These are phyloP conservation scores for Malurus splendens DNA, from an alignment of 2,797 vertebrate genomes.

Conservation along the genomic window DNA sequence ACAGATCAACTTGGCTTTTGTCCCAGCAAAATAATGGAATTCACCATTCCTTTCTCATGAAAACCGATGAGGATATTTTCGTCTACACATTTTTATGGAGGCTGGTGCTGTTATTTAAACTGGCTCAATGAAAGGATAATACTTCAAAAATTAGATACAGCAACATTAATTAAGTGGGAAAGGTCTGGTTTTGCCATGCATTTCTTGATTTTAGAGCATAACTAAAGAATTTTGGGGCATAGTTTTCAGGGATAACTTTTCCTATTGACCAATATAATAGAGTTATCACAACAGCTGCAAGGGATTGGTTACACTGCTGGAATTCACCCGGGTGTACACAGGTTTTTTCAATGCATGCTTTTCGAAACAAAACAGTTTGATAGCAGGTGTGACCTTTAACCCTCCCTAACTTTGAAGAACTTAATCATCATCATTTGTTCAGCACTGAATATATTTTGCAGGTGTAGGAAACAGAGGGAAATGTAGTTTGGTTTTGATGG, in stretches of 20 bases:
- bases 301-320: conserved; percentile 71
- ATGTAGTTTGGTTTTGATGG: conserved; percentile 26
- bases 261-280: conserved; percentile 60
- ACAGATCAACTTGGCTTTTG: conserved; percentile 10
- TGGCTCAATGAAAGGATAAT: background rate
- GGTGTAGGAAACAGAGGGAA: conserved; percentile 35
- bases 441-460: conserved; percentile 47
- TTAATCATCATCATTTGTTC: conserved; percentile 44
- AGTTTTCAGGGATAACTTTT: conserved; percentile 38
- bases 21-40: conserved; percentile 24
- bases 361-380: conserved; percentile 72
- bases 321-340: conserved; percentile 63
- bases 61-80: background rate
- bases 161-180: conserved; percentile 23
- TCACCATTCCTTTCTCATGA: conserved; percentile 44
- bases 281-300: conserved; percentile 80
- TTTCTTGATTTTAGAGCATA: conserved; percentile 47
- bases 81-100: background rate
- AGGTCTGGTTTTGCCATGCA: background rate
- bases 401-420: conserved; percentile 50
- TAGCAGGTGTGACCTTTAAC: conserved; percentile 81
- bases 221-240: conserved; percentile 40
- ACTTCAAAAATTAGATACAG: conserved; percentile 32
- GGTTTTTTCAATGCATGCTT: conserved; percentile 60
- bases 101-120: background rate